A percentile compares a stretch with the other conserved stretches of the same genome.
These are phyloP conservation scores for Platygyra sinensis DNA, from an alignment of 64 coral and sea anemone genomes.

Conservation along the genomic window DNA sequence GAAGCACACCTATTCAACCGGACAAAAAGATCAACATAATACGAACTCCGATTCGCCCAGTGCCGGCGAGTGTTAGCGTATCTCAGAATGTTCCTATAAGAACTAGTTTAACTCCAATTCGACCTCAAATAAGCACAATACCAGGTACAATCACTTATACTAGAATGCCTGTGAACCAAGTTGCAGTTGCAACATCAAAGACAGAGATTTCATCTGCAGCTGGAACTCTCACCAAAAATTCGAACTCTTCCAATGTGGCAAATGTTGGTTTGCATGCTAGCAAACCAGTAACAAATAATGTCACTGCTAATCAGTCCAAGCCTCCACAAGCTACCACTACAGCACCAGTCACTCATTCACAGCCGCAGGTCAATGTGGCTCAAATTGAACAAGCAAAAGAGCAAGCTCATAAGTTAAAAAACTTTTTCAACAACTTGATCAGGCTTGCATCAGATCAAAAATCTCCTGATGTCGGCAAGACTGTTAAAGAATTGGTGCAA, in stretches of 20 bases:
- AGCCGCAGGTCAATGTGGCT: conserved; percentile 64
- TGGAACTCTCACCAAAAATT: conserved; percentile 7
- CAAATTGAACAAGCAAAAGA: conserved; percentile 84
- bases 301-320: conserved; percentile 9
- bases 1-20: conserved; percentile 47
- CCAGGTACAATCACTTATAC: conserved; percentile 52
- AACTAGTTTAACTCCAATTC: conserved; percentile 67
- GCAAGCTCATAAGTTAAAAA: conserved; percentile 81
- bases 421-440: conserved; percentile 90
- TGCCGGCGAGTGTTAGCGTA: conserved; percentile 47
- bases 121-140: conserved; percentile 57
- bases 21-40: conserved; percentile 59
- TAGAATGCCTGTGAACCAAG: conserved; percentile 60
- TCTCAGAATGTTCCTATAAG: conserved; percentile 40
- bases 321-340: background rate
- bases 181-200: conserved; percentile 16
- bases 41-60: conserved; percentile 49
- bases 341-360: conserved; percentile 46
- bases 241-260: conserved; percentile 23
- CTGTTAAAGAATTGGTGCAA: conserved; percentile 93
- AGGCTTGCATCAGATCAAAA: conserved; percentile 90
- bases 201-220: conserved; percentile 32
- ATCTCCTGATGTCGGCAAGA: conserved; percentile 87
- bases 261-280: conserved; percentile 11
- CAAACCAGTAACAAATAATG: conserved; percentile 36